Percentiles rank a stretch among this genome's conserved stretches.
Conservation (phyloP, 2,113 vertebrate species). For the Campylorhamphus procurvoides region DNA sequence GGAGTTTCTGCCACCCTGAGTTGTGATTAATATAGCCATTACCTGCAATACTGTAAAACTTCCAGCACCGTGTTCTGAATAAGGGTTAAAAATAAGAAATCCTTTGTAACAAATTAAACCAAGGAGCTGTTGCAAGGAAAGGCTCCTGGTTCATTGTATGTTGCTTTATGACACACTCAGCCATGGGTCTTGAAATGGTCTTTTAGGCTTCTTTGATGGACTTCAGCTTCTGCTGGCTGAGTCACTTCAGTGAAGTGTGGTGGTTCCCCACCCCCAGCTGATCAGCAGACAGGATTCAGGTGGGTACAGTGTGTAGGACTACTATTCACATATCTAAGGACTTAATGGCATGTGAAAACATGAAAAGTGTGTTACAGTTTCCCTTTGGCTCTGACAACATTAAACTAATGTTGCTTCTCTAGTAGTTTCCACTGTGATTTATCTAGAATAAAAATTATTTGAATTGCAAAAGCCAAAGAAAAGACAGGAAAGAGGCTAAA, state of each 20-base stretch:
- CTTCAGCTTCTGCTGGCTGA: neutral
- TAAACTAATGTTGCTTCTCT: neutral
- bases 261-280: neutral
- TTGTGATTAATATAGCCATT: neutral
- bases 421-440: neutral
- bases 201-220: neutral
- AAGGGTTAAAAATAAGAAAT: neutral
- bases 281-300: neutral
- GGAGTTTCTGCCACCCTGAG: neutral
- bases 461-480: neutral
- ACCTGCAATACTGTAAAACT: neutral
- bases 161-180: neutral
- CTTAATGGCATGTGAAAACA: neutral
- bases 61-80: neutral
- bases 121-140: neutral
- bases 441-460: neutral
- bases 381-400: neutral
- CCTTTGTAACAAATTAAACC: neutral
- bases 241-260: neutral
- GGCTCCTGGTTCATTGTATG: neutral
- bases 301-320: neutral
- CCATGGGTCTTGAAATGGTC: neutral
- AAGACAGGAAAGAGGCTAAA: neutral
- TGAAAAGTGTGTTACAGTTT: neutral
- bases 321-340: neutral